Conservation (phyloP, 2,113 vertebrate species). For the Plecotus auritus region DNA sequence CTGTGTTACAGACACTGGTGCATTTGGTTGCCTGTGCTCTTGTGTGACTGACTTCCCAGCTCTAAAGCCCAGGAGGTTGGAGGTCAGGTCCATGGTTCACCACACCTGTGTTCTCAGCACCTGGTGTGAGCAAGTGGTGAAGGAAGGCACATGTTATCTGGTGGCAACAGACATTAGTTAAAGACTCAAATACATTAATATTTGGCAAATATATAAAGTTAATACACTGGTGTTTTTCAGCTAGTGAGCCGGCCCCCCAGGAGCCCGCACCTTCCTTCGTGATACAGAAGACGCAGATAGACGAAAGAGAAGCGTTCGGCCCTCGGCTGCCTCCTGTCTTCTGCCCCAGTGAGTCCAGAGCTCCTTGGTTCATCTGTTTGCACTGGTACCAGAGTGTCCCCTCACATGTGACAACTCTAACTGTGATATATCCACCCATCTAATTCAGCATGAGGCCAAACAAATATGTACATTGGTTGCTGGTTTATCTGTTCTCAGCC, state of each 20-base stretch:
- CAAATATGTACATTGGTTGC: fast-evolving
- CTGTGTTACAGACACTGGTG: background rate
- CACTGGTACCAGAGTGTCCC: background rate
- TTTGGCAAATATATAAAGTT: background rate
- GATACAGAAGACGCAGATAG: conserved; percentile 61
- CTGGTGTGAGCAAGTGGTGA: background rate
- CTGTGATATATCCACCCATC: fast-evolving
- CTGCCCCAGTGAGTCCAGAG: conserved; percentile 75
- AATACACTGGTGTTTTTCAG: conserved; percentile 55
- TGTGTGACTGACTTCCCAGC: background rate
- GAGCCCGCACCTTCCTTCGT: background rate
- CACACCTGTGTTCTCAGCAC: background rate
- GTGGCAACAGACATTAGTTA: background rate
- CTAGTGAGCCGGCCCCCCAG: background rate
- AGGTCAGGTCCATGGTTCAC: background rate
- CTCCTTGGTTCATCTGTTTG: background rate
- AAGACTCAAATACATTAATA: background rate
- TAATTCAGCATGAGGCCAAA: fast-evolving
- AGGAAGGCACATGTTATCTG: background rate
- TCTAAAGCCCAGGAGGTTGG: background rate
- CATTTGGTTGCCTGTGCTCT: background rate
- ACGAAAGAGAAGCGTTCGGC: conserved; percentile 89
- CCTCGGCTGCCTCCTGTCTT: conserved; percentile 90
- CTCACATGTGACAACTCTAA: background rate
- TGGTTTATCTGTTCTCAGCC: background rate